A percentile compares a stretch with the other conserved stretches of the same genome.
These are phyloP conservation scores for Archivesica marissinica DNA, from an alignment of 1,140 invertebrate species.

Conservation along the genomic window DNA sequence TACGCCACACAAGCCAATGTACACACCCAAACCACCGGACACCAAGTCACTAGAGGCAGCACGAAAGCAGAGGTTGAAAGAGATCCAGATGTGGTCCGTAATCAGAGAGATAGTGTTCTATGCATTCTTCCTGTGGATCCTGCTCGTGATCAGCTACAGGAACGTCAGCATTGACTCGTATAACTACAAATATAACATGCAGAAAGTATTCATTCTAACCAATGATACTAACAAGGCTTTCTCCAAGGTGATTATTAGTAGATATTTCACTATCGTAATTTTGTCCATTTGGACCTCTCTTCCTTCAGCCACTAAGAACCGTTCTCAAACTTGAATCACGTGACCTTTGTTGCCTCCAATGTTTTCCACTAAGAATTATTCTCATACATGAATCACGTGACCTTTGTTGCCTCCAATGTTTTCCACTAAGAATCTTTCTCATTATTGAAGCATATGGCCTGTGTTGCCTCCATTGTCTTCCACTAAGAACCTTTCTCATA, in stretches of 20 bases:
- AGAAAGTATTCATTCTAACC: slow-evolving; percentile 83
- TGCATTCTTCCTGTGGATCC: slow-evolving; percentile 84
- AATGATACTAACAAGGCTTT: slow-evolving; percentile 76
- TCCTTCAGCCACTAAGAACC: too few relatives aligned
- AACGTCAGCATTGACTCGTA: slow-evolving; percentile 83
- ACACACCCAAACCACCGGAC: slow-evolving; percentile 83
- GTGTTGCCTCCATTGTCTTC: too few relatives aligned
- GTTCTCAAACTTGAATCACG: too few relatives aligned
- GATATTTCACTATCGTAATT: too few relatives aligned
- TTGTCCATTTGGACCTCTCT: too few relatives aligned
- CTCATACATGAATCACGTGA: too few relatives aligned
- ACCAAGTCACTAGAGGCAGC: slow-evolving; percentile 81
- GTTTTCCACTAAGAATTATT: too few relatives aligned
- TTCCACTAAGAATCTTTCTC: too few relatives aligned
- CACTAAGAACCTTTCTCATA: too few relatives aligned
- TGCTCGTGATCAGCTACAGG: slow-evolving; percentile 85
- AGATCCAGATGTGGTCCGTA: slow-evolving; percentile 84
- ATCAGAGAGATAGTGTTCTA: slow-evolving; percentile 85
- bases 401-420: too few relatives aligned
- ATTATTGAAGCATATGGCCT: too few relatives aligned
- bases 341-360: too few relatives aligned
- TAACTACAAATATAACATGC: slow-evolving; percentile 83
- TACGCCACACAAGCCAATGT: slow-evolving; percentile 74
- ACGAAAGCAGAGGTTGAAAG: slow-evolving; percentile 82
- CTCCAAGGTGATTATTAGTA: slow-evolving; percentile 71